Conservation (phyloP, 2,113 vertebrate genomes). For the Capreolus pygargus region DNA sequence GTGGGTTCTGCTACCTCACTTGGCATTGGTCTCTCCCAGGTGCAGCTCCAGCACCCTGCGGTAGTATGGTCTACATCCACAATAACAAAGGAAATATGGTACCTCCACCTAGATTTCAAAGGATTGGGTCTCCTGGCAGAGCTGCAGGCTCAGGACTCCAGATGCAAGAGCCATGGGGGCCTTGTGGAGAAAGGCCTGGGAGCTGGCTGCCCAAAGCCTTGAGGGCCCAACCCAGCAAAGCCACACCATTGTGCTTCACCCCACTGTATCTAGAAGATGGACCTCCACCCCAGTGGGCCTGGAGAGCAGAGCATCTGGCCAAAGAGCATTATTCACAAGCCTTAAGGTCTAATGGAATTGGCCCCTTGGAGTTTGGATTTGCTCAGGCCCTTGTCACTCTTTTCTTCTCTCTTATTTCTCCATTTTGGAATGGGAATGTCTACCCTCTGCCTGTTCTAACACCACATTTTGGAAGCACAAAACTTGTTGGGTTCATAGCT, state of each 20-base stretch:
- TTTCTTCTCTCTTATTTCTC: neutral
- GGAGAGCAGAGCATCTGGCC: neutral
- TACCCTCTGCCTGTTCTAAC: neutral
- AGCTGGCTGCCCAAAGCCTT: neutral
- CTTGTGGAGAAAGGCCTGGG: neutral
- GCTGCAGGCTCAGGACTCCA: neutral
- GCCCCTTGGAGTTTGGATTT: neutral
- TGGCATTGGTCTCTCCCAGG: neutral
- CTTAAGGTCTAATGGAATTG: neutral
- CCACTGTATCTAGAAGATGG: neutral
- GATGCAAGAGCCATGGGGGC: neutral
- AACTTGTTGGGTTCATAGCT: neutral
- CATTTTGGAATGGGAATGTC: neutral
- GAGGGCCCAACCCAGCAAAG: neutral
- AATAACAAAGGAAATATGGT: neutral
- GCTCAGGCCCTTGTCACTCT: neutral
- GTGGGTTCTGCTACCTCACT: neutral
- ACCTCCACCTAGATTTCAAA: neutral
- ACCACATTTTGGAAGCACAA: neutral
- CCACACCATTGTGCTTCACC: neutral
- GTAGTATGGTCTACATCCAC: neutral
- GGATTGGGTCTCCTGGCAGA: neutral
- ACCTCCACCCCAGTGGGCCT: neutral
- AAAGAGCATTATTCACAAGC: neutral
- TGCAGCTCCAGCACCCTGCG: neutral